Evolutionary conservation across 2,113 vertebrate genomes (phyloP), one percentile per base, ranked within the genome.

Genomic region (Herpetotheres cachinnans): DNA sequence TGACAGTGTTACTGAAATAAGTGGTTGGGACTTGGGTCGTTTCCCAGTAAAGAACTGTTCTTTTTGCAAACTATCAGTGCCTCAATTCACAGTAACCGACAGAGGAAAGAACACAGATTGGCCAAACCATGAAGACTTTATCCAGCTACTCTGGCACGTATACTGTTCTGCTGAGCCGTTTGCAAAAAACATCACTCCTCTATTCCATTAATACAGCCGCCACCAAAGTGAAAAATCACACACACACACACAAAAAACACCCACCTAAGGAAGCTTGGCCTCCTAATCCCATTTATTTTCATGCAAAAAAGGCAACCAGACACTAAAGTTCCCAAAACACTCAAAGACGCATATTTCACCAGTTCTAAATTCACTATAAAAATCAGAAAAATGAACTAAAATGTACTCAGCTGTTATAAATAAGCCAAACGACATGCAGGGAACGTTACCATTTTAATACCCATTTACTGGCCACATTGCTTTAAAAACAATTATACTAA

Each of bases 401-500:
- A 47, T 0, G 4, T 47, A 34, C 49, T 89, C 44, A 8, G 36
- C 21, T 59, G 81, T 79, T 71, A 67, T 5, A 20, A 74, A 86
- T 67, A 22, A 50, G 13, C 49, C 44, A 67, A 76, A 11, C 27
- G 32, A 32, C 52, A 59, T 0, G 9, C 67, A 74, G 46, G 38
- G 91, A 87, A 62, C 1, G 3, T 59, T 44, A 59, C 50, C 17
- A 71, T 59, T 89, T 95, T 36, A 87, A 87, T 82, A 65, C 22
- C 27, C 87, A 21, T 63, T 93, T 82, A 69, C 61, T 50, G 69
- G 73, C 34, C 73, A 44, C 8, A 2, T 12, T 3, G 26, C 61
- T 94, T 90, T 76, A 71, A 91, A 89, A 97, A 44, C 76, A 94
- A 71, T 76, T 44, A 40, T 2, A 55, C 34, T 56, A 63, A 84